These are phyloP conservation scores for Lonchura striata DNA, from an alignment of 2,113 vertebrate species.

Conservation along the genomic window DNA sequence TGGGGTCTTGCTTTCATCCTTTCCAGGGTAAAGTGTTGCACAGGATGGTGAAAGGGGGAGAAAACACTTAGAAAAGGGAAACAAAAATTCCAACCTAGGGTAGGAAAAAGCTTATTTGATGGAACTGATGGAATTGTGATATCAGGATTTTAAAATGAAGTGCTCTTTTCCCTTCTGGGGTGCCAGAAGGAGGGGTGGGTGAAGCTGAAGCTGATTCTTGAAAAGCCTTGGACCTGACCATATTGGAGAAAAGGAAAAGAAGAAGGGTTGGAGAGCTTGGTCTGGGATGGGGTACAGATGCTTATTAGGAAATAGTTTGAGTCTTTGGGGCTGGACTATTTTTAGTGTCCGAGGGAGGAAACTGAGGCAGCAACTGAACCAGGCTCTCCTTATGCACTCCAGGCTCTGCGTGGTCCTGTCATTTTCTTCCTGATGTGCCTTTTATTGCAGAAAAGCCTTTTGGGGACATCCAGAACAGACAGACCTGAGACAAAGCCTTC, in stretches of 20 bases:
- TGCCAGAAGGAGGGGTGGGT: background rate
- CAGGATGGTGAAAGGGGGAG: background rate
- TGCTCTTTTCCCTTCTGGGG: background rate
- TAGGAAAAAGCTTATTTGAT: background rate
- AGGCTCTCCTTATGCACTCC: background rate
- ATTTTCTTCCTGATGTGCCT: background rate
- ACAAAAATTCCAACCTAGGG: background rate
- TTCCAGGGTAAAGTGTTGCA: background rate
- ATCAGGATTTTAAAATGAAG: background rate
- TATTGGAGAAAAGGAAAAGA: background rate
- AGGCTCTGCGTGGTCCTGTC: background rate
- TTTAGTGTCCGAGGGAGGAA: background rate
- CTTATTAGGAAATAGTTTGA: background rate
- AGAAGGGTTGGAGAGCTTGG: background rate
- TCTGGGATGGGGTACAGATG: rapidly evolving
- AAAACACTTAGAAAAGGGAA: background rate
- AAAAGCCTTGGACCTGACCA: background rate
- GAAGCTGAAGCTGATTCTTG: background rate
- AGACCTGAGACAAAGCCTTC: background rate
- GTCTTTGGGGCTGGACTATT: background rate
- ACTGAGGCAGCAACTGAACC: background rate
- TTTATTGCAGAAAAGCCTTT: background rate
- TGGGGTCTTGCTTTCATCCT: background rate
- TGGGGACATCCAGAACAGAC: background rate
- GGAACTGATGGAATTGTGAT: background rate